Base-by-base conservation (phyloP, 2,113 vertebrate species). In the Dermatemys mawii region DNA sequence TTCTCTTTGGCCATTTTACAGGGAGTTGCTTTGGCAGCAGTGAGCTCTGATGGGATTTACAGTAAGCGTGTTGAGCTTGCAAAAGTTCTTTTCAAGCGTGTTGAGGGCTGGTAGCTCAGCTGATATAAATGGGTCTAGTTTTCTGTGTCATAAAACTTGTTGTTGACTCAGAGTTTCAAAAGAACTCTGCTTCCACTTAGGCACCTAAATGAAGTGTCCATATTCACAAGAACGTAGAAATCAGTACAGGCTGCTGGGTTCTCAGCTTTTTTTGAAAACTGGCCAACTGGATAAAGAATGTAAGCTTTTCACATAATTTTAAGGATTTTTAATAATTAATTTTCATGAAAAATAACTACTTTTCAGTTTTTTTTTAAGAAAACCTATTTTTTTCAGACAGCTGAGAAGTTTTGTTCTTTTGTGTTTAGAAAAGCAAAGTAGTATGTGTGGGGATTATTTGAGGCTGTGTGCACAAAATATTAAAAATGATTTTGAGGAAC, bases 361-460 rank as follows among this genome's bases (percentile, higher is more conserved):
- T 90, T 41, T 88, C 0, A 2, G 70, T 82, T 84, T 13, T 35
- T 86, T 50, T 41, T 16, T 29, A 16, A 76, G 32, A 48, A 27
- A 93, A 78, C 7, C 1, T 1, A 50, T 22, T 78, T 54, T 46
- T 84, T 49, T 51, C 2, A 67, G 86, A 86, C 35, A 13, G 44
- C 50, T 67, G 24, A 75, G 83, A 29, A 4, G 27, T 41, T 16
- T 7, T 54, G 10, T 60, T 46, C 83, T 83, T 60, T 4, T 49
- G 9, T 16, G 63, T 46, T 73, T 90, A 86, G 50, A 80, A 84
- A 93, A 55, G 24, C 24, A 13, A 57, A 96, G 84, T 50, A 55
- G 11, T 78, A 1, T 1, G 6, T 57, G 24, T 57, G 55, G 19
- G 51, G 51, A 17, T 17, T 19, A 48, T 53, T 53, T 53, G 51